Percentiles rank a stretch among this genome's conserved stretches.
These are phyloP conservation scores for Heliothis peltigera DNA, from an alignment of 2,888 invertebrate species.

Conservation along the genomic window DNA sequence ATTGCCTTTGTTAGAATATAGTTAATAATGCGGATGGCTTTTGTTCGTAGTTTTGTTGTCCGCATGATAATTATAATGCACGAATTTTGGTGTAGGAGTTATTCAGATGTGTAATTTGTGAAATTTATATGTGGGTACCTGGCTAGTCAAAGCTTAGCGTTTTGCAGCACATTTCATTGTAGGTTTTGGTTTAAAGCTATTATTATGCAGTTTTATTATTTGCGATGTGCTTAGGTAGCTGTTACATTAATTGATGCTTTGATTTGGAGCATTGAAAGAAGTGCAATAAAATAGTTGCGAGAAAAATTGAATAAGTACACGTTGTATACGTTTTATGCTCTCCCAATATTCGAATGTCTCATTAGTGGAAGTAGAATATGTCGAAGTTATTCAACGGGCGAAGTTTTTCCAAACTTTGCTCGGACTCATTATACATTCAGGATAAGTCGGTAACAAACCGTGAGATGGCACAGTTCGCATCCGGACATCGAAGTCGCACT, in stretches of 20 bases:
- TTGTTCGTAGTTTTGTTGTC: conserved; percentile 26
- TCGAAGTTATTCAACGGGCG: conserved; percentile 61
- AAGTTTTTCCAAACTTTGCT: conserved; percentile 69
- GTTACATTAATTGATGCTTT: no score
- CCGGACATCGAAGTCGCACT: conserved; percentile 66
- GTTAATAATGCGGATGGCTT: conserved; percentile 34
- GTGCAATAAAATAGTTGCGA: background rate
- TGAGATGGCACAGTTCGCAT: conserved; percentile 61
- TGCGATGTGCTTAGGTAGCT: no score
- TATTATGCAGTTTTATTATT: no score
- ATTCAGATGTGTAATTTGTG: background rate
- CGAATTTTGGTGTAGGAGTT: background rate
- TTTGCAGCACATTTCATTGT: no score
- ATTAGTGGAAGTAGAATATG: conserved; percentile 65
- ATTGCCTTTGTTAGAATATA: conserved; percentile 47
- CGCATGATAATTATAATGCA: background rate
- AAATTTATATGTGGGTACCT: background rate
- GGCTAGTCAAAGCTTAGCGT: no score
- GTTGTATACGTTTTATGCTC: conserved; percentile 1
- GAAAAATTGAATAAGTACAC: conserved; percentile 8
- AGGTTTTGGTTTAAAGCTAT: no score
- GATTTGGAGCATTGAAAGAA: no score
- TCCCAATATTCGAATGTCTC: conserved; percentile 58
- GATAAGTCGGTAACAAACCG: conserved; percentile 77
- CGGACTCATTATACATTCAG: conserved; percentile 76